These are phyloP conservation scores for Emydocephalus ijimae DNA, from an alignment of 2,113 vertebrate genomes.

Conservation along the genomic window DNA sequence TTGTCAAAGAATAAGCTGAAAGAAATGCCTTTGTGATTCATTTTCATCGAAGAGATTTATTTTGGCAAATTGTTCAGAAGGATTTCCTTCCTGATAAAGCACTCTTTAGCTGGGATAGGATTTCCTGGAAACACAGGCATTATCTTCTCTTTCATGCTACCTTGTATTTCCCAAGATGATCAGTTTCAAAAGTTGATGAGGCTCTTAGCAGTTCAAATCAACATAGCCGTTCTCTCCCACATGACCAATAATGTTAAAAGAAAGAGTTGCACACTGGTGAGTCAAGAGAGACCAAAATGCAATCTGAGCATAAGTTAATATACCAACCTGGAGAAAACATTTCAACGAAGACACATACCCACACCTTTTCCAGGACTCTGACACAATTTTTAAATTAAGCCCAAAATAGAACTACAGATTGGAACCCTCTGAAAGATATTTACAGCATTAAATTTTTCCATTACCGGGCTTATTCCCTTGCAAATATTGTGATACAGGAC, in stretches of 20 bases:
- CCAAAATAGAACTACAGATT: neutral
- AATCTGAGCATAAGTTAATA: constrained; percentile 29
- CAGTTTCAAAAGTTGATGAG: constrained; percentile 8
- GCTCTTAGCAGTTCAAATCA: constrained; percentile 37
- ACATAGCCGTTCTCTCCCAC: constrained; percentile 43
- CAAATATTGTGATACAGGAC: neutral
- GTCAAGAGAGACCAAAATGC: neutral
- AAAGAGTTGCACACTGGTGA: neutral
- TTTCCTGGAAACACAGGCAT: constrained; percentile 63
- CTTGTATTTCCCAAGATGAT: constrained; percentile 57
- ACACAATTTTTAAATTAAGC: neutral
- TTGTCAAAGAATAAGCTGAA: constrained; percentile 54
- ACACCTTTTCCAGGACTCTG: constrained; percentile 40
- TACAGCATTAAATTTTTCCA: neutral
- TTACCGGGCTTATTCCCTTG: neutral
- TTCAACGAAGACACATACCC: neutral
- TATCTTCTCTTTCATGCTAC: constrained; percentile 55
- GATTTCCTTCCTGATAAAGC: constrained; percentile 59
- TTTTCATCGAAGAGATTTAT: constrained; percentile 63
- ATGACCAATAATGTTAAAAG: neutral
- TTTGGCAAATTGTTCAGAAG: constrained; percentile 58
- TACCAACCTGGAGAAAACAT: constrained; percentile 37
- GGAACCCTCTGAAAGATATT: neutral
- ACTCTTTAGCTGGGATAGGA: constrained; percentile 40
- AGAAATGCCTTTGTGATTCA: constrained; percentile 51